Conservation (phyloP, 2,113 vertebrate genomes). For the Xyliphius kryptos region DNA sequence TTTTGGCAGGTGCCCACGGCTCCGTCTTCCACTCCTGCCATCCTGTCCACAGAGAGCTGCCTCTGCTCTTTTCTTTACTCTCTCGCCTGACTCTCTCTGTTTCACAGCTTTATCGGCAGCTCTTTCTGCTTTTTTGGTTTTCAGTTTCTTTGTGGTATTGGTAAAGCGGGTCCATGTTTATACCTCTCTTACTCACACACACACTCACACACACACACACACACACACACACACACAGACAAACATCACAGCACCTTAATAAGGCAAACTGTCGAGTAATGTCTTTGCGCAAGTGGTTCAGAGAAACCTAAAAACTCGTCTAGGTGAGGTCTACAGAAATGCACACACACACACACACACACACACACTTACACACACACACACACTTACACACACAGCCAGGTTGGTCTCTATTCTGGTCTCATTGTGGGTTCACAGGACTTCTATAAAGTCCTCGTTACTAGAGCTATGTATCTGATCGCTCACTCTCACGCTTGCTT, state of each 20-base stretch:
- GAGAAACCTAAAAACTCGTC: slow-evolving; percentile 8
- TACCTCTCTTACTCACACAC: neutral
- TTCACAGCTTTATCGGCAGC: neutral
- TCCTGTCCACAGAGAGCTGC: neutral
- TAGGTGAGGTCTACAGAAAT: neutral
- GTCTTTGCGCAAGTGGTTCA: neutral
- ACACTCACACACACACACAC: slow-evolving; percentile 16
- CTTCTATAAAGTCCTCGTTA: no score
- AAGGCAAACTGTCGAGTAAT: slow-evolving; percentile 4
- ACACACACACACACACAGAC: slow-evolving; percentile 4
- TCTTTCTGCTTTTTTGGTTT: neutral
- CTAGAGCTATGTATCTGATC: no score
- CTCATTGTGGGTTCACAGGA: no score
- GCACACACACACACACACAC: neutral
- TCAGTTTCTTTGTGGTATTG: slow-evolving; percentile 3
- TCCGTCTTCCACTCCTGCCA: no score
- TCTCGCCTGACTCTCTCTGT: neutral
- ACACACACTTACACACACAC: slow-evolving; percentile 4
- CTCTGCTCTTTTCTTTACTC: neutral
- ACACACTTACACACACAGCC: neutral
- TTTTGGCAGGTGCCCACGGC: no score
- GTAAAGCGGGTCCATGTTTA: neutral
- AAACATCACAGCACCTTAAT: neutral
- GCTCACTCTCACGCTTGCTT: no score
- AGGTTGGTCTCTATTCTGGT: neutral